Percentiles rank a stretch among this genome's conserved stretches.
phyloP scores from a whole-genome alignment of 2,113 vertebrate species.

The Pollimyrus isidori region DNA sequence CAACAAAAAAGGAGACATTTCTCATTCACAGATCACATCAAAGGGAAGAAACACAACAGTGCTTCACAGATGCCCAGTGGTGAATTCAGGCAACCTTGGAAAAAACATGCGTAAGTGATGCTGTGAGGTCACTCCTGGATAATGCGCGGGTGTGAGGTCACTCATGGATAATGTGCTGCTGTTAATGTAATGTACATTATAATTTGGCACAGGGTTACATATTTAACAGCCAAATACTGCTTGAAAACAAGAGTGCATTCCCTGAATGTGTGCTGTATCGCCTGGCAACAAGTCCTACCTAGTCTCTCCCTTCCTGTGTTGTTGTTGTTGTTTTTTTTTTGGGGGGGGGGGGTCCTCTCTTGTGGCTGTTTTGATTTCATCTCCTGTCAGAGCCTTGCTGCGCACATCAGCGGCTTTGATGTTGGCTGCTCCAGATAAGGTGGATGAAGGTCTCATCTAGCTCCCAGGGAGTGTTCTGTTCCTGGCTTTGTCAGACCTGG shows the following conservation, averaged over 20 bases:
- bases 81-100: constrained; percentile 67
- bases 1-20: background rate
- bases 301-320: background rate
- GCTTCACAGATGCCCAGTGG: constrained; percentile 53
- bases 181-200: background rate
- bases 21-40: constrained; percentile 71
- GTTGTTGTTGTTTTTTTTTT: background rate
- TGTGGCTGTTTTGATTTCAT: constrained; percentile 19
- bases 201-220: background rate
- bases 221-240: background rate
- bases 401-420: constrained; percentile 11
- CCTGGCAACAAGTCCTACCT: background rate
- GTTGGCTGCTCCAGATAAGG: constrained; percentile 15
- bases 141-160: background rate
- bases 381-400: background rate
- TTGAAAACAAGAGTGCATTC: background rate
- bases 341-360: background rate
- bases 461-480: constrained; percentile 25
- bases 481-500: constrained; percentile 23
- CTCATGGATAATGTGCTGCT: background rate
- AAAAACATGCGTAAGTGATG: constrained; percentile 83
- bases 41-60: constrained; percentile 64
- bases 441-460: constrained; percentile 29
- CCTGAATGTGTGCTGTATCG: background rate
- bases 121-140: too few species aligned